Conservation (phyloP, 2,888 invertebrate species). For the Epinotia brunnichana region DNA sequence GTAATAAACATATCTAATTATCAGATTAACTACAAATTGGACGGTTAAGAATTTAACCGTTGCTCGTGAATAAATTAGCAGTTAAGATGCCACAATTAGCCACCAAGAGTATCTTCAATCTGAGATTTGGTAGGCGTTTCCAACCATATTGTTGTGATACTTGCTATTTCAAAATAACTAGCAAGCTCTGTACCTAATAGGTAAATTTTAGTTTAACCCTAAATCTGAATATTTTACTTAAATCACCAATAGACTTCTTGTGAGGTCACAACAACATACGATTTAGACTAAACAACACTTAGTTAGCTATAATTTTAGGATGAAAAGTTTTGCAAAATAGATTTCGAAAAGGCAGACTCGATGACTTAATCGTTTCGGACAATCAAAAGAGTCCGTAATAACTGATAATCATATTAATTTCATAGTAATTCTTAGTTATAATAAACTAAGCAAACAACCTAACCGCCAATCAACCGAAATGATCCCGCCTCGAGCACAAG, state of each 20-base stretch:
- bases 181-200: background rate
- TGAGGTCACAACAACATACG: slow-evolving; percentile 5
- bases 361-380: slow-evolving; percentile 42
- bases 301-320: slow-evolving; percentile 20
- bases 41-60: slow-evolving; percentile 33
- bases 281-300: slow-evolving; percentile 8
- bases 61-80: slow-evolving; percentile 45
- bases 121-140: slow-evolving; percentile 8
- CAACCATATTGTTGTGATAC: slow-evolving; percentile 3
- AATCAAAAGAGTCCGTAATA: slow-evolving; percentile 43
- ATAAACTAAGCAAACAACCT: slow-evolving; percentile 41
- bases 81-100: slow-evolving; percentile 35
- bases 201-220: background rate
- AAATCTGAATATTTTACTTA: background rate
- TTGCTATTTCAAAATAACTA: background rate
- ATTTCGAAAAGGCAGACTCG: slow-evolving; percentile 30
- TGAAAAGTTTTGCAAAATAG: slow-evolving; percentile 34
- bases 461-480: slow-evolving; percentile 52
- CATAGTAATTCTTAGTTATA: slow-evolving; percentile 38
- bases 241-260: slow-evolving; percentile 5
- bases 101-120: slow-evolving; percentile 22
- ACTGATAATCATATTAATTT: slow-evolving; percentile 48
- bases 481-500: slow-evolving; percentile 66
- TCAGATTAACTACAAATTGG: slow-evolving; percentile 46
- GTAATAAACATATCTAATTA: slow-evolving; percentile 44